Percentiles rank a stretch among this genome's conserved stretches.
These are phyloP conservation scores for Umimayanthus chanpuru DNA, from an alignment of 92 coral and sea anemone genomes.

Conservation along the genomic window DNA sequence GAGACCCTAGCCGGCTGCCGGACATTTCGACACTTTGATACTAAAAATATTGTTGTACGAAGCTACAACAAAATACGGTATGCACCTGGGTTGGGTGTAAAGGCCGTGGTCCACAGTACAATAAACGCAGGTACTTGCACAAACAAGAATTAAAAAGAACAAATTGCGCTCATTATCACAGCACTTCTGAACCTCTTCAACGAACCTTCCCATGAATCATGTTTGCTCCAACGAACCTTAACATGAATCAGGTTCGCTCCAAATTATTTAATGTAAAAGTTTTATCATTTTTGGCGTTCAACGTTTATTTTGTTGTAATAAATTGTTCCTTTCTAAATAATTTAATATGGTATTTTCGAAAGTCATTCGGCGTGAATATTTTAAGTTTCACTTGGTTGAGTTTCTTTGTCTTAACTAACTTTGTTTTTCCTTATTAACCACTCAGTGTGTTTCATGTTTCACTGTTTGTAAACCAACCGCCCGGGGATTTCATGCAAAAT, in stretches of 20 bases:
- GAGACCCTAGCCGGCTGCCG: too few species aligned
- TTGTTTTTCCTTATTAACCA: slow-evolving; percentile 17
- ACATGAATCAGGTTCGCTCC: neutral
- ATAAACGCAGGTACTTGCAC: too few species aligned
- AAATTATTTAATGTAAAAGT: slow-evolving; percentile 1
- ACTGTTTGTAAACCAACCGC: neutral
- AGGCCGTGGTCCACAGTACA: neutral
- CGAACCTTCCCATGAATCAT: neutral
- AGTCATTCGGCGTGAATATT: slow-evolving; percentile 1
- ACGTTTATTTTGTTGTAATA: neutral
- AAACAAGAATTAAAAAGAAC: neutral
- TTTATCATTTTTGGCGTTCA: slow-evolving; percentile 30
- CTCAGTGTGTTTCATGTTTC: neutral
- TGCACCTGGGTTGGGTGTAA: neutral
- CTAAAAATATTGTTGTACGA: too few species aligned
- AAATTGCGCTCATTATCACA: neutral
- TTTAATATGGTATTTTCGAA: slow-evolving; percentile 4
- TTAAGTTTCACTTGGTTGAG: neutral
- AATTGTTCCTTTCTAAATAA: slow-evolving; percentile 15
- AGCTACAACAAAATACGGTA: too few species aligned
- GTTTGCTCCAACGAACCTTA: neutral
- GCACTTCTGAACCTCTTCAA: neutral
- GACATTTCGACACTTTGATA: too few species aligned
- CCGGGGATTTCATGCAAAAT: slow-evolving; percentile 22
- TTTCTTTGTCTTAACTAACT: slow-evolving; percentile 1